Evolutionary conservation across 2,888 invertebrate genomes (phyloP), one percentile per base, ranked within the genome.

Genomic region (Athalia rosae): DNA sequence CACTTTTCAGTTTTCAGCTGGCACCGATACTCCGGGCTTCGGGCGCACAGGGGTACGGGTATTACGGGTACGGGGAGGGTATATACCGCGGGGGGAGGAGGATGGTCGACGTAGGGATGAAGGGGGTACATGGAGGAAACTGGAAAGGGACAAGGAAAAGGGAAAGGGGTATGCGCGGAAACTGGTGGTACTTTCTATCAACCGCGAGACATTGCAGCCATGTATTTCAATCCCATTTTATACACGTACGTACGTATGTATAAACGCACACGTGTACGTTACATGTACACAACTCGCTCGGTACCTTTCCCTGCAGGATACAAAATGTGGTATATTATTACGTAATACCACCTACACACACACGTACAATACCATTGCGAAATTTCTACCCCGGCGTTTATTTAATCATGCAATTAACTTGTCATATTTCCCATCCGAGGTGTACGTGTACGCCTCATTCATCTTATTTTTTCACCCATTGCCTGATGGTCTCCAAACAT

Each of bases 1-100:
- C 74, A 74, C 74, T 74, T 74, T 74, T 74, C 74, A 74, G 74
- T 74, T 74, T 74, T 74, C 74, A 74, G 74, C 74, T 74, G 74
- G 74, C 74, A 74, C 74, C 61, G 74, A 74, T 74, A 74, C 74
- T 74, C 61, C 61, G 15, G 74, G 48, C 28, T 67, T 67, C 50
- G 67, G 28, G 50, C 45, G 58, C 28, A 28, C 28, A 50, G 53
- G 53, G 53, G 53, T 53, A 11, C 53, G 53, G 53, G 53, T 9
- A 9, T 4, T 13, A 9, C 15, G 61, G 61, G 61, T n/a, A 8
- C n/a, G 13, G 8, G 15, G 61, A n/a, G 13, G 9, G 8, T n/a
- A 13, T 8, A 28, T 13, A 61, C 61, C 61, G 28, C 28, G 28
- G 28, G 28, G 28, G 28, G 1, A 28, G 28, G 28, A 28, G 28